Conservation (phyloP, 1,140 invertebrate species). For the Drosophila neocordata region DNA sequence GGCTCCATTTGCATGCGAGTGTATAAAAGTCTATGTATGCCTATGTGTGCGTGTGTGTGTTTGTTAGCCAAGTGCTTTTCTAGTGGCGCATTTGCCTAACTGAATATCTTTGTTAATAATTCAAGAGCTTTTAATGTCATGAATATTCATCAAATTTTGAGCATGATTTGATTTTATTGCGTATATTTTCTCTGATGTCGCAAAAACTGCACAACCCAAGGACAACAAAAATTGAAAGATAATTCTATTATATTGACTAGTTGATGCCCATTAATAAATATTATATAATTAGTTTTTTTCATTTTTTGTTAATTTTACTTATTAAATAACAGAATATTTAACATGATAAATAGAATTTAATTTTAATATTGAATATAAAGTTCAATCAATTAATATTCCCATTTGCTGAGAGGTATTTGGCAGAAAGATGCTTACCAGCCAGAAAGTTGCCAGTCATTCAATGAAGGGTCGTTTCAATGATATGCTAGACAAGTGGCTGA, state of each 20-base stretch:
- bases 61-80: conserved; percentile 58
- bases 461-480: conserved; percentile 18
- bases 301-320: no score
- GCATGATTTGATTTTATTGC: conserved; percentile 81
- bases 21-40: not conserved
- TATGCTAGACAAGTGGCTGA: conserved; percentile 22
- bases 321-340: no score
- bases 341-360: no score
- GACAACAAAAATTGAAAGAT: conserved; percentile 11
- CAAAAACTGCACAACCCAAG: conserved; percentile 29
- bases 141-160: conserved; percentile 80
- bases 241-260: not conserved
- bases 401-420: not conserved
- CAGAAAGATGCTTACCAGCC: conserved; percentile 19
- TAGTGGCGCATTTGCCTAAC: conserved; percentile 68
- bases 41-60: conserved; percentile 26
- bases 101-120: conserved; percentile 79
- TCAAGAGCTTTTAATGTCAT: conserved; percentile 81
- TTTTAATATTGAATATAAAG: no score
- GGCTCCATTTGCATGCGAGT: conserved; percentile 39
- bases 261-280: not conserved
- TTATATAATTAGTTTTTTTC: not conserved
- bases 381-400: not conserved
- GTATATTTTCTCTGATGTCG: conserved; percentile 65
- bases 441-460: conserved; percentile 33